Percentiles rank a stretch among this genome's conserved stretches.
Conservation (phyloP, 1,140 invertebrate species). For the Drosophila kepulauana region DNA sequence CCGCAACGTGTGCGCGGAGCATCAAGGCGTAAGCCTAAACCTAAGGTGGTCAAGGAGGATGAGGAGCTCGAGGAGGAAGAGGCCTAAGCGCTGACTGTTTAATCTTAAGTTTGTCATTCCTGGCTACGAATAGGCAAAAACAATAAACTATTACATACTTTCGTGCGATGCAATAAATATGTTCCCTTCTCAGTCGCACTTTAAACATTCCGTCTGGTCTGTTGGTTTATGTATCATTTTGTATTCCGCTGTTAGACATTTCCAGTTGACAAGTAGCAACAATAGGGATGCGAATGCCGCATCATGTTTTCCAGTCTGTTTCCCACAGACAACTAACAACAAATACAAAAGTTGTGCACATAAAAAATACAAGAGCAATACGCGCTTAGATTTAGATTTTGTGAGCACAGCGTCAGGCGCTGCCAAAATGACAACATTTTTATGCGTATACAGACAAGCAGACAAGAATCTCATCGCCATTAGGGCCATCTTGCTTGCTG, state of each 20-base stretch:
- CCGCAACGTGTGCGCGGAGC: slow-evolving; percentile 84
- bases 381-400: slow-evolving; percentile 41
- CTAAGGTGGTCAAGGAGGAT: slow-evolving; percentile 60
- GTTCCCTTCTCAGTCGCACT: neutral
- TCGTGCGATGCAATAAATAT: neutral
- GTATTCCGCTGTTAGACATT: slow-evolving; percentile 2
- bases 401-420: slow-evolving; percentile 55
- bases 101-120: slow-evolving; percentile 50
- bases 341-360: slow-evolving; percentile 22
- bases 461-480: slow-evolving; percentile 46
- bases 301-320: slow-evolving; percentile 34
- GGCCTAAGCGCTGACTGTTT: slow-evolving; percentile 54
- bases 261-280: slow-evolving; percentile 27
- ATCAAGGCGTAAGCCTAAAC: slow-evolving; percentile 63
- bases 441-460: slow-evolving; percentile 63
- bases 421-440: slow-evolving; percentile 70
- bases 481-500: neutral
- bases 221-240: neutral
- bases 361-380: slow-evolving; percentile 37
- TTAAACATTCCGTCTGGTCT: neutral
- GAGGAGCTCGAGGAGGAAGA: slow-evolving; percentile 51
- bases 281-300: slow-evolving; percentile 2
- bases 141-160: neutral
- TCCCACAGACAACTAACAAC: slow-evolving; percentile 18
- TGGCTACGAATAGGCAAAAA: slow-evolving; percentile 19